phyloP scores from a whole-genome alignment of 2,113 vertebrate genomes.

The Oenanthe melanoleuca region DNA sequence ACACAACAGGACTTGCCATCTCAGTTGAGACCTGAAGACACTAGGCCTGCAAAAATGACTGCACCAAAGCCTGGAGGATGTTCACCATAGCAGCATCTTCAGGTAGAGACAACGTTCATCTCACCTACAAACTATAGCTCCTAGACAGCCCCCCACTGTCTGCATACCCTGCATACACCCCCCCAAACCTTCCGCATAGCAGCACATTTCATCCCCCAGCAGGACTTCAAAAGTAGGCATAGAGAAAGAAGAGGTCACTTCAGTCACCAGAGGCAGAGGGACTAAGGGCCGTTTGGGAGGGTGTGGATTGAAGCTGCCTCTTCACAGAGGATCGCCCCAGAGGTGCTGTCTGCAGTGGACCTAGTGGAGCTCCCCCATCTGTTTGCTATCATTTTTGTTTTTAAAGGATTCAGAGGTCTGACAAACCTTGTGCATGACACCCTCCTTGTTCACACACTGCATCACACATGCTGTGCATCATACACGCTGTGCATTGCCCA shows the following conservation, averaged over 20 bases:
- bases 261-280: neutral
- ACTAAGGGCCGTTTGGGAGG: neutral
- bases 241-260: neutral
- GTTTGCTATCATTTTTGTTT: neutral
- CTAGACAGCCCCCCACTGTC: neutral
- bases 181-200: neutral
- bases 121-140: neutral
- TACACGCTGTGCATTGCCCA: neutral
- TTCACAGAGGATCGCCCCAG: neutral
- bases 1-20: neutral
- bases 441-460: no score
- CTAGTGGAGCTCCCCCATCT: neutral
- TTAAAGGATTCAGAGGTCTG: neutral
- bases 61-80: neutral
- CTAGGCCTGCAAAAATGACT: neutral
- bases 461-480: neutral
- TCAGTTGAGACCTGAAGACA: neutral
- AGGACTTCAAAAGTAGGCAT: neutral
- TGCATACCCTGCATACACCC: no score
- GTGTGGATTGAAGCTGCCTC: no score
- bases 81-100: neutral
- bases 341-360: neutral
- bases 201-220: neutral
- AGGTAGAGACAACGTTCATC: accelerated
- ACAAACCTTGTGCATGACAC: neutral